Evolutionary conservation across 1,140 invertebrate genomes (phyloP).

Genomic region (Wasmannia auropunctata): DNA sequence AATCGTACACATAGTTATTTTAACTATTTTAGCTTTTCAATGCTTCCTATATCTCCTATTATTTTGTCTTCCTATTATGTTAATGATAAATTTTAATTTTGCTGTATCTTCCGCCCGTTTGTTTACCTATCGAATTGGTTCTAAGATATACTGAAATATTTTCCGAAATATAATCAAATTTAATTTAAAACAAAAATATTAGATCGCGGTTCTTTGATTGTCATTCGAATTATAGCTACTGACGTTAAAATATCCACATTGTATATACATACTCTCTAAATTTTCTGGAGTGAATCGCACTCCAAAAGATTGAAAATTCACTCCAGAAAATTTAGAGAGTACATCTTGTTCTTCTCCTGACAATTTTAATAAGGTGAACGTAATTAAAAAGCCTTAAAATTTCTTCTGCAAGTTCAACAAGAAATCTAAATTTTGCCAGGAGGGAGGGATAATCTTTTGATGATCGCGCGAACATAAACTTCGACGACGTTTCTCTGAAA

Average conservation of each 20-base stretch:
- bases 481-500: conserved; percentile 43
- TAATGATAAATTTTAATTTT: not conserved
- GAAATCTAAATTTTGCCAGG: not conserved
- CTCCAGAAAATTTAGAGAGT: not conserved
- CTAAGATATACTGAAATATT: not conserved
- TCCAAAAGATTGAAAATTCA: no score
- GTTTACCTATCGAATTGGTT: not conserved
- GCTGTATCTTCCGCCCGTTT: not conserved
- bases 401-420: not conserved
- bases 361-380: not conserved
- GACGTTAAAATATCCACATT: not conserved
- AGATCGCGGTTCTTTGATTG: not conserved
- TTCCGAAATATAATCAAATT: not conserved
- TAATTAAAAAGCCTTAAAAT: conserved; percentile 16
- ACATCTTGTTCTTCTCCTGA: not conserved
- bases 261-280: no score
- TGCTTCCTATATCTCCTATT: not conserved
- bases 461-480: conserved; percentile 23
- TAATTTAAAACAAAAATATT: not conserved
- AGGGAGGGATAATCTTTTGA: not conserved
- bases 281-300: no score
- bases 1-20: no score
- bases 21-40: not conserved
- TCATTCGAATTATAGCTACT: not conserved
- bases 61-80: conserved; percentile 50